Conservation (phyloP, 2,888 invertebrate species). For the Aspidapion aeneum region DNA sequence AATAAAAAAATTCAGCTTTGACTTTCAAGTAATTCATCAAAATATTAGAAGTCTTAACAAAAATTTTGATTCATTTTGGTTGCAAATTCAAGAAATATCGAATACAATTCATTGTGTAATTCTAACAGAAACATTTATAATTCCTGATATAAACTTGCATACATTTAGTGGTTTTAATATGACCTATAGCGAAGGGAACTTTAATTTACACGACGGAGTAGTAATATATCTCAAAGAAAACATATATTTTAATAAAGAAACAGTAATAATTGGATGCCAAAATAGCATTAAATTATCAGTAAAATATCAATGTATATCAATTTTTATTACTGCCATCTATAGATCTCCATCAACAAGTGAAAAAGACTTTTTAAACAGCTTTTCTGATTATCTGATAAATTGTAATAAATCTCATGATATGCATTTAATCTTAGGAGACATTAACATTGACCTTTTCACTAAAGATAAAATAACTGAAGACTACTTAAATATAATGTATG, state of each 20-base stretch:
- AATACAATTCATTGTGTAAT: neutral
- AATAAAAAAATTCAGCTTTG: neutral
- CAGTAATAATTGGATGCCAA: neutral
- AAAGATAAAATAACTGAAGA: neutral
- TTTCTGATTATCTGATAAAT: neutral
- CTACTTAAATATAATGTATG: neutral
- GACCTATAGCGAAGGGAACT: neutral
- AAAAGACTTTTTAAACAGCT: neutral
- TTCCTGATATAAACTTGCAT: neutral
- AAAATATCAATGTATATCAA: neutral
- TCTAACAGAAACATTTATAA: neutral
- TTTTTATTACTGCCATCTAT: neutral
- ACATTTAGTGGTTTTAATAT: neutral
- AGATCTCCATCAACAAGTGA: neutral
- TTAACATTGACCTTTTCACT: neutral
- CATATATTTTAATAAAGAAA: neutral
- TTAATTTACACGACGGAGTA: neutral
- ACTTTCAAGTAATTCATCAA: neutral
- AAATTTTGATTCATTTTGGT: neutral
- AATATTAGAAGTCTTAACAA: neutral
- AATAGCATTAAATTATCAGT: neutral
- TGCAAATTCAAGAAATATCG: neutral
- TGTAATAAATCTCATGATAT: neutral
- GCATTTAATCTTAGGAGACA: neutral
- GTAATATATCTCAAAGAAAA: neutral